These are phyloP conservation scores for Acanthococcus lagerstroemiae DNA, from an alignment of 2,888 invertebrate species.

Conservation along the genomic window DNA sequence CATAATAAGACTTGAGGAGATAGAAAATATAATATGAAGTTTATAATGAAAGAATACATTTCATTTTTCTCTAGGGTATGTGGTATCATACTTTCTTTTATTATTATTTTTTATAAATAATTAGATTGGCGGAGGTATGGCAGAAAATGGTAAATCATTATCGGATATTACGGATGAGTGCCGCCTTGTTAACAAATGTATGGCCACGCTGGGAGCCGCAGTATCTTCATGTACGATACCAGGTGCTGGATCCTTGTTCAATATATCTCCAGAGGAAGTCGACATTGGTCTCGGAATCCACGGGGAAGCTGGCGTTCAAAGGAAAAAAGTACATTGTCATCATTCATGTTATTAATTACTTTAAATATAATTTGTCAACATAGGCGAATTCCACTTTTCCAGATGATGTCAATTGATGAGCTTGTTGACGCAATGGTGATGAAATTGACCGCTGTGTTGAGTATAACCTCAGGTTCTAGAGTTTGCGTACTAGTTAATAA, in stretches of 20 bases:
- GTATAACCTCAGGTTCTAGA: slow-evolving; percentile 36
- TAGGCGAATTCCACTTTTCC: too few relatives aligned
- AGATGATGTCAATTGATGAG: slow-evolving; percentile 33
- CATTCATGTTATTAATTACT: too few relatives aligned
- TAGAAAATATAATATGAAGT: too few relatives aligned
- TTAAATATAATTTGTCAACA: too few relatives aligned
- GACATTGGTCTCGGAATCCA: slow-evolving; percentile 55
- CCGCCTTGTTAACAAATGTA: slow-evolving; percentile 45
- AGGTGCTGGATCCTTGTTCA: slow-evolving; percentile 51
- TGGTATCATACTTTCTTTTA: too few relatives aligned
- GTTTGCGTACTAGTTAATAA: slow-evolving; percentile 67
- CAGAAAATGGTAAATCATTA: slow-evolving; percentile 47
- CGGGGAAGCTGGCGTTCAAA: slow-evolving; percentile 43
- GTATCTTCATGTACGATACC: slow-evolving; percentile 59
- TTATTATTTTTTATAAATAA: background rate
- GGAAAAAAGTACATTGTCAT: slow-evolving; percentile 42
- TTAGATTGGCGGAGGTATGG: slow-evolving; percentile 65
- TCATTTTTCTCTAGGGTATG: too few relatives aligned
- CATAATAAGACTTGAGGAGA: too few relatives aligned
- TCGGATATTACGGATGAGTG: slow-evolving; percentile 43
- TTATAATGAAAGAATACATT: too few relatives aligned
- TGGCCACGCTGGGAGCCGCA: slow-evolving; percentile 61
- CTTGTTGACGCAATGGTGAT: slow-evolving; percentile 34
- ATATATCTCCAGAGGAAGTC: slow-evolving; percentile 53
- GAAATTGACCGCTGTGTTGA: slow-evolving; percentile 34